Evolutionary conservation across 2,888 invertebrate species (phyloP).

Genomic region (Macrosoma leucophasiata): DNA sequence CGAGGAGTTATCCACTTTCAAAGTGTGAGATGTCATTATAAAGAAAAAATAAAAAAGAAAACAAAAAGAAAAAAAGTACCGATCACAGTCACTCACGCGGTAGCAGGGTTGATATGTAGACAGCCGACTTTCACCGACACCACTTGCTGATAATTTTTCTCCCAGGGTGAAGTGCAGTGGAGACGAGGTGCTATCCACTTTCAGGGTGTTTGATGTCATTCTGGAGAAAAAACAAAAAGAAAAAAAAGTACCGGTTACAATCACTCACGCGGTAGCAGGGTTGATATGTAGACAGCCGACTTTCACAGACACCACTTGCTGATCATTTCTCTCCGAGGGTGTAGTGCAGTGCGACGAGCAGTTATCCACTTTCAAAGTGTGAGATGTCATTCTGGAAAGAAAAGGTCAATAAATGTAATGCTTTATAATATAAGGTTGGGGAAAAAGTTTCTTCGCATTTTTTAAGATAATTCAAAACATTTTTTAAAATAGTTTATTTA

Average conservation of each 20-base stretch:
- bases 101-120: constrained; percentile 54
- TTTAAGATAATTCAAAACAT: too few relatives aligned
- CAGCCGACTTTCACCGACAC: constrained; percentile 62
- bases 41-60: too few relatives aligned
- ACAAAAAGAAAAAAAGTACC: too few relatives aligned
- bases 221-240: constrained; percentile 35
- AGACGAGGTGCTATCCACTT: constrained; percentile 49
- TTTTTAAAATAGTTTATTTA: too few relatives aligned
- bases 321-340: constrained; percentile 47
- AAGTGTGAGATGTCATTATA: constrained; percentile 43
- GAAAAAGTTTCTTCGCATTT: too few relatives aligned
- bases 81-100: constrained; percentile 49
- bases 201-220: constrained; percentile 44
- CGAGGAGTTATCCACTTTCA: constrained; percentile 49
- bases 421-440: background rate
- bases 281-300: constrained; percentile 62
- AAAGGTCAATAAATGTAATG: constrained; percentile 2
- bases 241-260: too few relatives aligned
- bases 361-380: constrained; percentile 44
- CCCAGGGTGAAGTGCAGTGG: constrained; percentile 60
- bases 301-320: constrained; percentile 47
- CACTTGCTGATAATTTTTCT: constrained; percentile 38
- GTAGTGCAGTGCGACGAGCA: constrained; percentile 61
- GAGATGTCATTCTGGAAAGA: constrained; percentile 40
- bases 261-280: constrained; percentile 53